Evolutionary conservation across 2,888 invertebrate genomes (phyloP).

Genomic region (Frankliniella intonsa): DNA sequence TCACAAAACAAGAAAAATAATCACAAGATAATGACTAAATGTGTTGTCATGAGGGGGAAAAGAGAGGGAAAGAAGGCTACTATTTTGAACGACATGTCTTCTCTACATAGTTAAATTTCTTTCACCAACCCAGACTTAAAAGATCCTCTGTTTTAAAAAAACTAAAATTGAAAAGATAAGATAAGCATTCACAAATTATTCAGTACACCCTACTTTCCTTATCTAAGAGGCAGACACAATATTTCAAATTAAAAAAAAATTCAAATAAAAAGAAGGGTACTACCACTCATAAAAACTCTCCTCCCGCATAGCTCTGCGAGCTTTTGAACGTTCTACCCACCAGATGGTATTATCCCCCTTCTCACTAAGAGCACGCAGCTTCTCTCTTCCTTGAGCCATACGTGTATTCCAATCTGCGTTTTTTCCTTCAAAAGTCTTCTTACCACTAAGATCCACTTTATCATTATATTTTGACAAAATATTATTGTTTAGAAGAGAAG

Average conservation of each 20-base stretch:
- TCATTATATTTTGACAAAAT: neutral
- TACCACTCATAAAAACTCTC: neutral
- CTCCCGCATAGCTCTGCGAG: neutral
- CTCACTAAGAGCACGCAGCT: neutral
- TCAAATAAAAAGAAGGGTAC: neutral
- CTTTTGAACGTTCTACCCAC: neutral
- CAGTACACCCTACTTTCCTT: too few species aligned
- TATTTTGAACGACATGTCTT: neutral
- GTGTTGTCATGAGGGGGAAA: too few species aligned
- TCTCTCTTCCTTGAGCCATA: neutral
- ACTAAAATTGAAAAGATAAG: too few species aligned
- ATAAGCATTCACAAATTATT: too few species aligned
- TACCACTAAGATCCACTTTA: neutral
- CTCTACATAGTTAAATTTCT: neutral
- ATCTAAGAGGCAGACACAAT: too few species aligned
- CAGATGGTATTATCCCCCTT: neutral
- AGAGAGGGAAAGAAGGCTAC: too few species aligned
- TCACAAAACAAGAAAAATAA: constrained; percentile 7
- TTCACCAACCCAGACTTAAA: neutral
- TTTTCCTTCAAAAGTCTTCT: too few species aligned
- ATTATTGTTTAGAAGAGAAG: neutral
- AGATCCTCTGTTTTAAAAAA: neutral
- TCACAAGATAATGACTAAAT: constrained; percentile 1
- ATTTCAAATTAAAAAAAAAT: neutral
- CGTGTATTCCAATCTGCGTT: neutral